Conservation (phyloP, 2,797 vertebrate genomes). For the Meda fulgida region DNA sequence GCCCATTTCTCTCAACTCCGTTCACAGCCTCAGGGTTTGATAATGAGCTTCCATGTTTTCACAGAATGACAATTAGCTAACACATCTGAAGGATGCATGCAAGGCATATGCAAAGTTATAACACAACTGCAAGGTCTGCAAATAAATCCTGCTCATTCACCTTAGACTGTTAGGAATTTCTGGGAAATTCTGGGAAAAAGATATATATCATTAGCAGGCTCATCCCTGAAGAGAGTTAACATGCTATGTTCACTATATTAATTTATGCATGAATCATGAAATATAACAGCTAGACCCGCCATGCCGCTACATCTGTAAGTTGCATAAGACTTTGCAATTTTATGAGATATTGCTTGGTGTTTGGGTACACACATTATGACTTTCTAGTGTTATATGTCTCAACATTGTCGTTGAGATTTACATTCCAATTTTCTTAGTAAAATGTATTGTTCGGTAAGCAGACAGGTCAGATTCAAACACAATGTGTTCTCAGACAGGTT, state of each 20-base stretch:
- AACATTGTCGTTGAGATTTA: background rate
- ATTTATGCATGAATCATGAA: background rate
- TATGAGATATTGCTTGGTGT: background rate
- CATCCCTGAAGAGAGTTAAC: background rate
- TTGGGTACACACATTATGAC: background rate
- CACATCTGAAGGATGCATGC: conserved; percentile 56
- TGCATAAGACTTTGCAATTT: background rate
- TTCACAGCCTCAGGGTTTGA: conserved; percentile 74
- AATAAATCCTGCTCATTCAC: conserved; percentile 18
- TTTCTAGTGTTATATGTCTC: no score
- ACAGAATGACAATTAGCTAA: conserved; percentile 72
- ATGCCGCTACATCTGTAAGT: background rate
- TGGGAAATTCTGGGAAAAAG: background rate
- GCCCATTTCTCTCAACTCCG: conserved; percentile 71
- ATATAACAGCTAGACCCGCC: background rate
- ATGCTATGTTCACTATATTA: background rate
- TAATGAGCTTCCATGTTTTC: conserved; percentile 75
- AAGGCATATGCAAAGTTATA: conserved; percentile 51
- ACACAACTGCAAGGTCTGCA: conserved; percentile 18
- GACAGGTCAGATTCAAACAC: no score
- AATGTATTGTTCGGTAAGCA: no score
- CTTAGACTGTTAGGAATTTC: background rate
- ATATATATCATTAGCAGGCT: background rate
- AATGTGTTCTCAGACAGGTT: no score
- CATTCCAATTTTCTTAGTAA: background rate